Evolutionary conservation across 2,797 vertebrate genomes (phyloP).

Genomic region (Chelmon rostratus): DNA sequence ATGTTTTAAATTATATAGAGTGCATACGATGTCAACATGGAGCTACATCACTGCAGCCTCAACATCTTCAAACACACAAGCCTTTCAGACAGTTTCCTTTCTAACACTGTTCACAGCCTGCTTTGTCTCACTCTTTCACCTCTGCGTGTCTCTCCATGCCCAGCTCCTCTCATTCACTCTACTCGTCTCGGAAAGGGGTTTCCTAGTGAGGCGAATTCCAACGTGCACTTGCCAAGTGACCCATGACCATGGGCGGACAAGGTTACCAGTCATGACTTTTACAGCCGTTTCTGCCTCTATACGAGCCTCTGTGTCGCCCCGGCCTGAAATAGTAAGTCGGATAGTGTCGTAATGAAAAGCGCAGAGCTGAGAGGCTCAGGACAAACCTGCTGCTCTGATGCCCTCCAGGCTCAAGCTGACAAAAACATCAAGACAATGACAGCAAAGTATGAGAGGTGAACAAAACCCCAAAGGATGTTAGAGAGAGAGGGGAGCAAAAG

Average conservation of each 20-base stretch:
- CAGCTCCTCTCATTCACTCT: conserved; percentile 75
- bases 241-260: conserved; percentile 82
- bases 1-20: neutral
- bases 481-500: conserved; percentile 70
- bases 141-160: conserved; percentile 62
- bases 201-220: conserved; percentile 86
- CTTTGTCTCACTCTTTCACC: conserved; percentile 71
- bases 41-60: conserved; percentile 27
- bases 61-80: conserved; percentile 51
- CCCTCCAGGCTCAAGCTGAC: conserved; percentile 94
- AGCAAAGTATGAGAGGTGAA: conserved; percentile 92
- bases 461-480: conserved; percentile 81
- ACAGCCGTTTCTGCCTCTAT: conserved; percentile 78
- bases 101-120: conserved; percentile 73
- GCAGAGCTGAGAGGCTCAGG: conserved; percentile 80
- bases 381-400: conserved; percentile 91
- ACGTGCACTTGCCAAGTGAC: conserved; percentile 85
- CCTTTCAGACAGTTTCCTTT: conserved; percentile 59
- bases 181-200: conserved; percentile 72
- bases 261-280: conserved; percentile 83
- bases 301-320: conserved; percentile 64
- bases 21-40: neutral
- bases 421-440: conserved; percentile 95
- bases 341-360: conserved; percentile 74
- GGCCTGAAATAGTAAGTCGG: conserved; percentile 77